phyloP scores from a whole-genome alignment of 2,888 invertebrate genomes.

The Steinernema hermaphroditum region DNA sequence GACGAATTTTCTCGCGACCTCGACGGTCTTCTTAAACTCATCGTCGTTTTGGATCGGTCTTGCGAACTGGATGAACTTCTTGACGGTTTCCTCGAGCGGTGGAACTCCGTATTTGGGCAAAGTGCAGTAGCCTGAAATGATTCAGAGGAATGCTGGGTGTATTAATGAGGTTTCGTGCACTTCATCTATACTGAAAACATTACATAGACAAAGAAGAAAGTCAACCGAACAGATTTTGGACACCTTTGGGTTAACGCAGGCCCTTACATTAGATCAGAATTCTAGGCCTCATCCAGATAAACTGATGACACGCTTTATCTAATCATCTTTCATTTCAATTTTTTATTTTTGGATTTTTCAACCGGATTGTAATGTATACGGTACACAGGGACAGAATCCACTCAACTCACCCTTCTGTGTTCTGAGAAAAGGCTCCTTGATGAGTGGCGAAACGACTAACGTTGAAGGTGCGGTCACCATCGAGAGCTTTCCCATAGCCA shows the following conservation, averaged over 20 bases:
- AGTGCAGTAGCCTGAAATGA: slow-evolving; percentile 28
- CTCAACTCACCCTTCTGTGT: background rate
- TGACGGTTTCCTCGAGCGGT: slow-evolving; percentile 52
- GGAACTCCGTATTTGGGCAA: slow-evolving; percentile 56
- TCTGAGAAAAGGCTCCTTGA: background rate
- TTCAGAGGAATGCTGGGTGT: background rate
- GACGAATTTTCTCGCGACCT: slow-evolving; percentile 52
- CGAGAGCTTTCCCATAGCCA: slow-evolving; percentile 22
- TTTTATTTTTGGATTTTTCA: no score
- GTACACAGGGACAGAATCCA: no score
- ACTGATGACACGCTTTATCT: no score
- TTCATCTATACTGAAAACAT: no score
- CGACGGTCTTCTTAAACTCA: slow-evolving; percentile 54
- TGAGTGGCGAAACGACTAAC: background rate
- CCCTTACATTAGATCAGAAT: background rate
- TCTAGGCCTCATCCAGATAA: no score
- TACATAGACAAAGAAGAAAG: no score
- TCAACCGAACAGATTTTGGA: no score
- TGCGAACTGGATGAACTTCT: slow-evolving; percentile 59
- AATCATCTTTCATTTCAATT: no score
- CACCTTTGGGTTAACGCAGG: no score
- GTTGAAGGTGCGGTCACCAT: slow-evolving; percentile 2
- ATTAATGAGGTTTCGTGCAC: background rate
- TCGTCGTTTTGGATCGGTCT: slow-evolving; percentile 49
- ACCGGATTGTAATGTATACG: no score